Evolutionary conservation across 1,140 invertebrate genomes (phyloP).

Genomic region (Nilaparvata lugens): DNA sequence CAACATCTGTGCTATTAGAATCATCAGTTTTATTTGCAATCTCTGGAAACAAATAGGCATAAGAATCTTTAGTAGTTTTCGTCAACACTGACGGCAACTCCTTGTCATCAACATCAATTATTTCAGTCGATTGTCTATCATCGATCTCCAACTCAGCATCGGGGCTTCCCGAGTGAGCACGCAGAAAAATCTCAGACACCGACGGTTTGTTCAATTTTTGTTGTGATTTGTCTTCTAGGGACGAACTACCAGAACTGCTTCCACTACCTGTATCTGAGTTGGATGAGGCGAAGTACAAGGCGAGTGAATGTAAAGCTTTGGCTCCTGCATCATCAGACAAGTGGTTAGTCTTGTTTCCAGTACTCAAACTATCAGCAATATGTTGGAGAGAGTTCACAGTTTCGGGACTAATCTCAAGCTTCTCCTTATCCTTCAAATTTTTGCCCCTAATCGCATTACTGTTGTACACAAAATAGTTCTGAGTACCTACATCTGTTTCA

Average conservation of each 20-base stretch:
- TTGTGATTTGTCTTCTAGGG: not conserved
- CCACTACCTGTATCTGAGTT: slow-evolving; percentile 6
- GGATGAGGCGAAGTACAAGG: slow-evolving; percentile 63
- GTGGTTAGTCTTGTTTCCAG: not conserved
- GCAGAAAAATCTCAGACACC: slow-evolving; percentile 16
- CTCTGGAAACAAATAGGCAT: slow-evolving; percentile 21
- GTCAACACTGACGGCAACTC: slow-evolving; percentile 24
- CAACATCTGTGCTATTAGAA: not conserved
- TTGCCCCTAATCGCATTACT: not conserved
- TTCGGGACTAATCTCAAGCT: slow-evolving; percentile 17
- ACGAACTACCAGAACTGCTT: not conserved
- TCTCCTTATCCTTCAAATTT: slow-evolving; percentile 1
- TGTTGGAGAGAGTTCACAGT: slow-evolving; percentile 17
- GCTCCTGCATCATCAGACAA: slow-evolving; percentile 48
- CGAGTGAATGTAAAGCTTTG: slow-evolving; percentile 63
- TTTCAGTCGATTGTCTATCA: slow-evolving; percentile 3
- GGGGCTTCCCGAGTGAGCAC: slow-evolving; percentile 19
- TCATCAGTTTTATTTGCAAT: not conserved
- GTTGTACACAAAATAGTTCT: not conserved
- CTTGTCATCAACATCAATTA: slow-evolving; percentile 5
- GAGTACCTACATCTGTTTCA: not conserved
- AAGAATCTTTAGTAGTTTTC: slow-evolving; percentile 26
- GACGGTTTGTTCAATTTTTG: slow-evolving; percentile 1
- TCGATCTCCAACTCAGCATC: slow-evolving; percentile 8
- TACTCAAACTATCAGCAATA: slow-evolving; percentile 6